phyloP scores from a whole-genome alignment of 2,888 invertebrate species.

The Cheilosia vernalis region DNA sequence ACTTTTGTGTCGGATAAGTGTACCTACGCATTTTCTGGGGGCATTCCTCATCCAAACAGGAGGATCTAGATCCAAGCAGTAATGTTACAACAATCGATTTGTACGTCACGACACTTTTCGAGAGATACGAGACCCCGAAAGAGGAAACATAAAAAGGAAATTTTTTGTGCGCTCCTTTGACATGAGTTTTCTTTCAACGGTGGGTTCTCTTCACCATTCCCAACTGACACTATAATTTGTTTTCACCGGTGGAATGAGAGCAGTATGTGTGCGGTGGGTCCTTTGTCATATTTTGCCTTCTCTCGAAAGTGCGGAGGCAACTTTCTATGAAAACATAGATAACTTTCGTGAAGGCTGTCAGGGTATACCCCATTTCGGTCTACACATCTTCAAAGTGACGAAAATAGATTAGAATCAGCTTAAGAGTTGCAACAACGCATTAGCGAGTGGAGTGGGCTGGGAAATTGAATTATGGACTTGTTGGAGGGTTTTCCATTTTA shows the following conservation, averaged over 20 bases:
- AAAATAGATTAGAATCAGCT: constrained; percentile 74
- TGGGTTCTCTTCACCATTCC: constrained; percentile 58
- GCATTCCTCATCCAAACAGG: constrained; percentile 39
- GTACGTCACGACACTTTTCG: constrained; percentile 44
- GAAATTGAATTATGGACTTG: constrained; percentile 65
- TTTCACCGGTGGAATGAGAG: constrained; percentile 37
- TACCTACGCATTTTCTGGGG: constrained; percentile 57
- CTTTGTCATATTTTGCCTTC: constrained; percentile 41
- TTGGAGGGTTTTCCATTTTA: constrained; percentile 37
- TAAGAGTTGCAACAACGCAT: constrained; percentile 66
- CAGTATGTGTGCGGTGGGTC: not conserved
- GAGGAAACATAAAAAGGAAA: constrained; percentile 58
- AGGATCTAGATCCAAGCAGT: not conserved
- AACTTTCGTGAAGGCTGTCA: constrained; percentile 43
- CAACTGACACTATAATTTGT: constrained; percentile 60
- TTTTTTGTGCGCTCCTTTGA: constrained; percentile 39
- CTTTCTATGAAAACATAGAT: constrained; percentile 56
- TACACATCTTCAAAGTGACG: constrained; percentile 65
- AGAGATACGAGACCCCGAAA: constrained; percentile 14
- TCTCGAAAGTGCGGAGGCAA: constrained; percentile 47
- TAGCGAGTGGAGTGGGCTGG: constrained; percentile 17
- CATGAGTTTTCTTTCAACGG: constrained; percentile 41
- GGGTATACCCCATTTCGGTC: constrained; percentile 22
- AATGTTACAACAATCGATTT: constrained; percentile 38
- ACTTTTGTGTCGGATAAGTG: constrained; percentile 58